phyloP scores from a whole-genome alignment of 2,888 invertebrate species.

The Asteroscopus sphinx region DNA sequence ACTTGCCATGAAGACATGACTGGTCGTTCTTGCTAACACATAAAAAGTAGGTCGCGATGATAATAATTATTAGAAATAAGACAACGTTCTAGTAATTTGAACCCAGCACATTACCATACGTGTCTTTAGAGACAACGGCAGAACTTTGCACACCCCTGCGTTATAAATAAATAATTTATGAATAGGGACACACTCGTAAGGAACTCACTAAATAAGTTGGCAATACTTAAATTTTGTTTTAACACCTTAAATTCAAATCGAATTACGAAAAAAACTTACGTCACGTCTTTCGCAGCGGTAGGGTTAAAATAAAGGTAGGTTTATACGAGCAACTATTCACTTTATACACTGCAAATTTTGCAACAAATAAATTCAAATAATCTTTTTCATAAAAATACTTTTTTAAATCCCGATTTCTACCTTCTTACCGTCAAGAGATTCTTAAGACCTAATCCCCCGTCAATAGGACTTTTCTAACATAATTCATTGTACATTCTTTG shows the following conservation, averaged over 20 bases:
- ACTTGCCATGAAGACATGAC: too few relatives aligned
- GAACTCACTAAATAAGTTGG: background rate
- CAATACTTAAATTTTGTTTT: too few relatives aligned
- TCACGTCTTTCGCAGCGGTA: background rate
- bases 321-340: background rate
- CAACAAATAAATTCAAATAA: too few relatives aligned
- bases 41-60: background rate
- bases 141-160: slow-evolving; percentile 29
- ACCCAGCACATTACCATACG: background rate
- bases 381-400: slow-evolving; percentile 10
- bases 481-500: slow-evolving; percentile 54
- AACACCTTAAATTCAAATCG: background rate
- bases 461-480: slow-evolving; percentile 48
- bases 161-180: slow-evolving; percentile 35
- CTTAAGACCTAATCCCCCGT: slow-evolving; percentile 48
- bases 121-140: slow-evolving; percentile 17
- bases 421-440: slow-evolving; percentile 35
- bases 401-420: slow-evolving; percentile 16
- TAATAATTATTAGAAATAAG: too few relatives aligned
- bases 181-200: background rate
- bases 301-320: slow-evolving; percentile 4
- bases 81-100: too few relatives aligned
- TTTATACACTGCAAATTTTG: too few relatives aligned
- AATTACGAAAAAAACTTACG: background rate
- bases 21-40: too few relatives aligned